Base-by-base conservation (phyloP, 2,888 invertebrate genomes). In the Stenotaenia linearis region DNA sequence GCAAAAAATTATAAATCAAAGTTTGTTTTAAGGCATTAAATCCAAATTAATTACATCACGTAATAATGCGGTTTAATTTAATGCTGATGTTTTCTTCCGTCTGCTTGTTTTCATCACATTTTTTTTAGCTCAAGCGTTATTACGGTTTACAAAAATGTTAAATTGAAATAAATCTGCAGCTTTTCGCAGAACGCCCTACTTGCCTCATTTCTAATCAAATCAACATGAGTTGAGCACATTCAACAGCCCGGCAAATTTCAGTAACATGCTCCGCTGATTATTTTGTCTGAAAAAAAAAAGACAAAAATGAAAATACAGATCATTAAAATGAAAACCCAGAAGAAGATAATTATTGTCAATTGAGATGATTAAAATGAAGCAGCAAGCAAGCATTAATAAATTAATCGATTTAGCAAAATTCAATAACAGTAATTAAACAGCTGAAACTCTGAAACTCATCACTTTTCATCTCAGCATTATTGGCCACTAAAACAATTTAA, bases 181-280 rank as follows among this genome's bases (percentile, higher is more conserved):
- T 10, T 69, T 69, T 28, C 28, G 25, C 7, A 69, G 28, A 56
- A 69, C 69, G 69, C 69, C 23, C 69, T 25, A 28, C 25, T 69
- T 69, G 25, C 69, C 28, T 69, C 69, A 69, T 69, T 69, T 69
- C 69, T 69, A 69, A 69, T 69, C 69, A 69, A 69, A 69, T 69
- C 69, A 69, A 69, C 69, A 28, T 28, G 69, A 69, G 25, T 69
- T 12, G 69, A 69, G 69, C 69, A 69, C 69, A 69, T 69, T 69
- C 69, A 69, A 69, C 28, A 69, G 69, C 69, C 28, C 69, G 69
- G 69, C 69, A 69, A 69, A 69, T 69, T 69, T 69, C 69, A 69
- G 28, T 12, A 69, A 69, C 69, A 69, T 69, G 69, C 69, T 69
- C 69, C 28, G 25, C 69, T 69, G 69, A 69, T 69, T 69, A 69